Evolutionary conservation across 2,797 vertebrate genomes (phyloP).

Genomic region (Sebastolobus alascanus): DNA sequence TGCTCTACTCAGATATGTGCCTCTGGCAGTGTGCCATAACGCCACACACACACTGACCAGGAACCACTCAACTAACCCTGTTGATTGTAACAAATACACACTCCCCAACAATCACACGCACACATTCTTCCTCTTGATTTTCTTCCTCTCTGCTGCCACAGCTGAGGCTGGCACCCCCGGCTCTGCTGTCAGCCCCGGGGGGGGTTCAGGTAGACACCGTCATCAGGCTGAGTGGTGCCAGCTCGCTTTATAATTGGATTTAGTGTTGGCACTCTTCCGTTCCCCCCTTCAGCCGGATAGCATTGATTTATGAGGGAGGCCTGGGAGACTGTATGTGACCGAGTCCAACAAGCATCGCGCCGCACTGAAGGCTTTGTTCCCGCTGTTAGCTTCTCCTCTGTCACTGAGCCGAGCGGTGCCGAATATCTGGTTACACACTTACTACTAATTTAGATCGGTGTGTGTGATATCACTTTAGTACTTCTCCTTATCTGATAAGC

Average conservation of each 20-base stretch:
- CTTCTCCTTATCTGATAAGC: slow-evolving; percentile 30
- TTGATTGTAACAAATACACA: slow-evolving; percentile 51
- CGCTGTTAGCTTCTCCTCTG: slow-evolving; percentile 27
- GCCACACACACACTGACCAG: slow-evolving; percentile 27
- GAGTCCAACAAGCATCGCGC: slow-evolving; percentile 26
- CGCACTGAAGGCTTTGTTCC: slow-evolving; percentile 50
- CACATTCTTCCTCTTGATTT: slow-evolving; percentile 19
- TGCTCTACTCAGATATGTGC: slow-evolving; percentile 79
- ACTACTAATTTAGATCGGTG: slow-evolving; percentile 47
- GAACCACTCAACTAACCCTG: slow-evolving; percentile 30
- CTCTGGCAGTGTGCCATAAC: slow-evolving; percentile 75
- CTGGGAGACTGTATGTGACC: slow-evolving; percentile 58
- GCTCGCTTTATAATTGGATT: slow-evolving; percentile 78
- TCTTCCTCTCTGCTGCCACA: slow-evolving; percentile 35
- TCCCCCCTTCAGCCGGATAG: slow-evolving; percentile 50
- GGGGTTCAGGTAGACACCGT: slow-evolving; percentile 65
- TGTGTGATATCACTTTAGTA: slow-evolving; percentile 39
- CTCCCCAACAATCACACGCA: slow-evolving; percentile 18
- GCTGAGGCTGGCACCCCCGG: slow-evolving; percentile 61
- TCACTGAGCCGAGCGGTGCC: slow-evolving; percentile 23
- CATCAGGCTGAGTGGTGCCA: slow-evolving; percentile 80
- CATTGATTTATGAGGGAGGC: slow-evolving; percentile 74
- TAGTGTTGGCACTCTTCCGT: slow-evolving; percentile 72
- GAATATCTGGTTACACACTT: slow-evolving; percentile 34
- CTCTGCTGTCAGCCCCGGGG: slow-evolving; percentile 45